These are phyloP conservation scores for Laspeyria flexula DNA, from an alignment of 2,888 invertebrate genomes.

Conservation along the genomic window DNA sequence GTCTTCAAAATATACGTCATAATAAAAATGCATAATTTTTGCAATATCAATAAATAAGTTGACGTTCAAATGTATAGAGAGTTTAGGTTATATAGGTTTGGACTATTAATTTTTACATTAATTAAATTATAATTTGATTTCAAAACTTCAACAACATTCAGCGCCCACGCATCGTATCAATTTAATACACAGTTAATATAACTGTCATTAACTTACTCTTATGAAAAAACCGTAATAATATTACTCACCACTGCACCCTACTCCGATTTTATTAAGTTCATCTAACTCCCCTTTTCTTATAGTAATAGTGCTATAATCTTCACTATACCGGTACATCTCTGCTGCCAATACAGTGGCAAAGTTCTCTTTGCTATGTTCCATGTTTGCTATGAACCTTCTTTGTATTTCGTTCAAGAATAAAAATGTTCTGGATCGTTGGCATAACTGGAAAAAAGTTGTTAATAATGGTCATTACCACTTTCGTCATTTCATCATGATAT, in stretches of 20 bases:
- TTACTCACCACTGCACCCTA: constrained; percentile 95
- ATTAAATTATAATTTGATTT: too few species aligned
- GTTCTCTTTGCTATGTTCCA: constrained; percentile 93
- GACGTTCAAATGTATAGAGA: not conserved
- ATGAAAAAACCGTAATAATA: too few species aligned
- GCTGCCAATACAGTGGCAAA: constrained; percentile 92
- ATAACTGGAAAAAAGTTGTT: constrained; percentile 87
- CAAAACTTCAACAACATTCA: too few species aligned
- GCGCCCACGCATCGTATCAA: too few species aligned
- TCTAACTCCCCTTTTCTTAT: constrained; percentile 95
- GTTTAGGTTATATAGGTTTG: too few species aligned
- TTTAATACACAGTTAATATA: too few species aligned
- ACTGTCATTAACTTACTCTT: too few species aligned
- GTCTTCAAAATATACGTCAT: too few species aligned
- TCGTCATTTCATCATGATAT: too few species aligned
- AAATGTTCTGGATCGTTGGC: constrained; percentile 96
- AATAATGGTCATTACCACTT: not conserved
- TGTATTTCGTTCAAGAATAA: constrained; percentile 95
- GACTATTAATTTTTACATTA: too few species aligned
- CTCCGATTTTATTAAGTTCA: constrained; percentile 96
- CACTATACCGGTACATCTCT: constrained; percentile 96
- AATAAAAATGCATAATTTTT: too few species aligned
- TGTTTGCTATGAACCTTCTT: constrained; percentile 87
- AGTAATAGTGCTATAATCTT: constrained; percentile 92
- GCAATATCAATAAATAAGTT: too few species aligned